Conservation (phyloP, 64 coral and sea anemone genomes). For the Hydrozoanthus tunicans region DNA sequence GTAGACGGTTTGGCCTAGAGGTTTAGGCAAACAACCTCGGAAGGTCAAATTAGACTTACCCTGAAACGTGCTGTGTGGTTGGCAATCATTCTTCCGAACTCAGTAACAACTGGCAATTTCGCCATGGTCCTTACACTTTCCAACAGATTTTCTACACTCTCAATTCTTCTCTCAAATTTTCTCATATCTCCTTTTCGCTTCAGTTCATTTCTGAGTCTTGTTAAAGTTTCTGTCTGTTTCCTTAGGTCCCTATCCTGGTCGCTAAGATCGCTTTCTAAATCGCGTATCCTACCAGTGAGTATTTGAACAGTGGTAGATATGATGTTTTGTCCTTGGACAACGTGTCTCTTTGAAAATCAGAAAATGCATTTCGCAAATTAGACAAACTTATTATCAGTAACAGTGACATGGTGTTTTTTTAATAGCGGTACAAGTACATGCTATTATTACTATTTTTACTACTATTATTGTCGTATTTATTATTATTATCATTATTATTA, state of each 20-base stretch:
- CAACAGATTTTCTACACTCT: neutral
- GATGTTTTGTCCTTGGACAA: neutral
- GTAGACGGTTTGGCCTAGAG: no score
- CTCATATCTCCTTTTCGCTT: neutral
- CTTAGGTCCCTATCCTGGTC: neutral
- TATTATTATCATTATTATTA: no score
- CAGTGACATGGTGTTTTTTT: no score
- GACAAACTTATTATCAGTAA: neutral
- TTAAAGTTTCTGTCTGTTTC: neutral
- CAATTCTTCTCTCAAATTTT: constrained; percentile 4
- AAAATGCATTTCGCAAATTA: neutral
- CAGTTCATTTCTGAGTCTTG: neutral
- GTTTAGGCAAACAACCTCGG: neutral
- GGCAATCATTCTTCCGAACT: neutral
- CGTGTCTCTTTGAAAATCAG: neutral
- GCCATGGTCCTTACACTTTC: neutral
- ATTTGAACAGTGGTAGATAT: constrained; percentile 16
- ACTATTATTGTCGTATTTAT: no score
- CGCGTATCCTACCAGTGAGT: neutral
- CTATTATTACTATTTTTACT: no score
- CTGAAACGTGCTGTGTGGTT: neutral
- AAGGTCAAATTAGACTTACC: neutral
- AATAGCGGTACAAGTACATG: neutral
- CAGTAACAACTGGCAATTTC: neutral
- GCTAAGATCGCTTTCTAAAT: neutral